A percentile compares a stretch with the other conserved stretches of the same genome.
Conservation (phyloP, 2,113 vertebrate genomes). For the Taurulus bubalis region DNA sequence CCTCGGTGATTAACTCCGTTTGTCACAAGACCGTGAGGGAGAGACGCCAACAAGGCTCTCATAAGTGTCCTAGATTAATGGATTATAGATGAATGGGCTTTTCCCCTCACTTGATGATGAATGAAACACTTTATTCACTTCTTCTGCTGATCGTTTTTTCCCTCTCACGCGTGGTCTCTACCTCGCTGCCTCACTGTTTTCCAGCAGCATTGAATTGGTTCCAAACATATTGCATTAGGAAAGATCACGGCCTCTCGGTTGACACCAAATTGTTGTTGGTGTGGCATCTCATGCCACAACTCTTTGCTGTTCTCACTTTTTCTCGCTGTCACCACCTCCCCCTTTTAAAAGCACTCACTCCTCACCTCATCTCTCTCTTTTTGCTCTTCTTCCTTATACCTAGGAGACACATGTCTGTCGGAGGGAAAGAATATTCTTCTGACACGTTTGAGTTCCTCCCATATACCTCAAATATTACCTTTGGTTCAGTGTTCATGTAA, state of each 20-base stretch:
- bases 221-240: constrained; percentile 58
- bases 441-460: background rate
- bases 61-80: constrained; percentile 75
- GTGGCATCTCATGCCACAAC: background rate
- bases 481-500: background rate
- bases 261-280: constrained; percentile 40
- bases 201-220: constrained; percentile 48
- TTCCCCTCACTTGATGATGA: constrained; percentile 51
- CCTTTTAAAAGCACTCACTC: constrained; percentile 7
- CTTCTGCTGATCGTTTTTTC: constrained; percentile 15
- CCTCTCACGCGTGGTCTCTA: background rate
- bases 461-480: background rate
- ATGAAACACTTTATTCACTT: constrained; percentile 66
- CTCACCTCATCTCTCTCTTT: constrained; percentile 17
- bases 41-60: constrained; percentile 34
- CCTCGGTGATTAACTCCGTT: constrained; percentile 71
- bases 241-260: constrained; percentile 41
- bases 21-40: constrained; percentile 62
- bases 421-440: constrained; percentile 9
- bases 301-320: constrained; percentile 35
- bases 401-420: constrained; percentile 15
- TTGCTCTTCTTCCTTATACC: constrained; percentile 12
- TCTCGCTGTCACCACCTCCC: constrained; percentile 20
- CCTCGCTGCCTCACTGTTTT: constrained; percentile 23
- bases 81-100: constrained; percentile 67